Percentiles rank a stretch among this genome's conserved stretches.
These are phyloP conservation scores for Glomeris marginata DNA, from an alignment of 2,888 invertebrate species.

Conservation along the genomic window DNA sequence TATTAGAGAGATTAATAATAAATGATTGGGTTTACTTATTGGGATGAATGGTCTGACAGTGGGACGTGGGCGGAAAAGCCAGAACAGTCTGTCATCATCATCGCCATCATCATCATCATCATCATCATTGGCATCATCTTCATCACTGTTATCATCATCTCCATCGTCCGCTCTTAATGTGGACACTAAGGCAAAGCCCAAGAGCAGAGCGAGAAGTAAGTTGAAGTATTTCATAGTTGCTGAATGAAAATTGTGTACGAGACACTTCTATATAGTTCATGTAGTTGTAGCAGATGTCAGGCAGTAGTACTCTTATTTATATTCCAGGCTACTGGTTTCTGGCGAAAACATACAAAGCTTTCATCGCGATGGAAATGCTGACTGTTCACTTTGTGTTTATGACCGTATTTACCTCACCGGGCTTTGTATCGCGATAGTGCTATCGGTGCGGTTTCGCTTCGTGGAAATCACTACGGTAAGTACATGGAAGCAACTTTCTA, in stretches of 20 bases:
- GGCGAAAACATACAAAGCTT: too few species aligned
- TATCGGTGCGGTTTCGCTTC: too few species aligned
- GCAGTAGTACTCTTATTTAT: background rate
- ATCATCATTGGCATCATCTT: background rate
- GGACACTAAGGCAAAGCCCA: background rate
- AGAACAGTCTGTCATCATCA: background rate
- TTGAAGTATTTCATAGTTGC: background rate
- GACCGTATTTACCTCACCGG: too few species aligned
- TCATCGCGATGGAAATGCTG: too few species aligned
- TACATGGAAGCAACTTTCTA: too few species aligned
- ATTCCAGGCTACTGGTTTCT: too few species aligned
- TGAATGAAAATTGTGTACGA: background rate
- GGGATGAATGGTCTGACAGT: too few species aligned
- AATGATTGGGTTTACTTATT: too few species aligned
- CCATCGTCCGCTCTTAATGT: background rate
- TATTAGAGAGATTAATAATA: too few species aligned
- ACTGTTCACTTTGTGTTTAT: too few species aligned
- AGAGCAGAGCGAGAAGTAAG: background rate
- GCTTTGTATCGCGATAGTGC: too few species aligned
- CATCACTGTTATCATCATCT: background rate
- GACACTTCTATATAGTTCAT: background rate
- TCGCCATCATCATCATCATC: background rate
- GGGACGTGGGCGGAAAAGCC: background rate
- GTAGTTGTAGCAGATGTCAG: background rate
- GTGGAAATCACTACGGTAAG: too few species aligned